Evolutionary conservation across 2,888 invertebrate species (phyloP), one percentile per base, ranked within the genome.

Genomic region (Luperina nickerlii): DNA sequence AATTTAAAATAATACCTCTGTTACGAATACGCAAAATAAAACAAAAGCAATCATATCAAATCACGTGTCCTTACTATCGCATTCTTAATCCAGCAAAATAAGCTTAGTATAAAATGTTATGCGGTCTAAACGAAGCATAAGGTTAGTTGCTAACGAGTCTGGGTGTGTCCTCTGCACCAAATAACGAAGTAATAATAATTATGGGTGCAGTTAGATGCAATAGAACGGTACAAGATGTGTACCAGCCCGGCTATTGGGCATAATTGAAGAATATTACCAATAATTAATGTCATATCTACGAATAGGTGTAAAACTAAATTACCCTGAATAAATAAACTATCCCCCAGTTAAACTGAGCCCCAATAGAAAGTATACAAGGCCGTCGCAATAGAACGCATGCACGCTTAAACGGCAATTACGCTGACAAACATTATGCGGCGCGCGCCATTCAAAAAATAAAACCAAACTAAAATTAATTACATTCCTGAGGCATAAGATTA

Each of bases 131-230:
- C 95, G 94, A 90, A 91, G 95, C 96, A 94, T 92, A 92, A 94
- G 93, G 94, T 94, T 93, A 94, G 93, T 92, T 93, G 92, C 94
- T 96, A 96, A 96, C 96, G 94, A 95, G 95, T 95, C 92, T 95
- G 95, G 96, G 96, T 95, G 96, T 96, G 96, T 96, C 95, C 93
- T 91, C 91, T 95, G 95, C 93, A 96, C 96, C 95, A 95, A 95
- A 96, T 96, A 95, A 94, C 94, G 92, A 91, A 91, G 92, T 92
- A 91, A 94, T 94, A 94, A 95, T 96, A 95, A 96, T 96, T 95
- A 94, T 94, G 90, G 95, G 95, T 94, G 95, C 95, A 96, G 95
- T 94, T 94, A 93, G 92, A 91, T 94, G 93, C 94, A 94, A 92
- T 94, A 90, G 90, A 92, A 93, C 91, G 88, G 90, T 91, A 90